A percentile compares a stretch with the other conserved stretches of the same genome.
Evolutionary conservation across 2,113 vertebrate species (phyloP).

Genomic region (human (Homo sapiens)): DNA sequence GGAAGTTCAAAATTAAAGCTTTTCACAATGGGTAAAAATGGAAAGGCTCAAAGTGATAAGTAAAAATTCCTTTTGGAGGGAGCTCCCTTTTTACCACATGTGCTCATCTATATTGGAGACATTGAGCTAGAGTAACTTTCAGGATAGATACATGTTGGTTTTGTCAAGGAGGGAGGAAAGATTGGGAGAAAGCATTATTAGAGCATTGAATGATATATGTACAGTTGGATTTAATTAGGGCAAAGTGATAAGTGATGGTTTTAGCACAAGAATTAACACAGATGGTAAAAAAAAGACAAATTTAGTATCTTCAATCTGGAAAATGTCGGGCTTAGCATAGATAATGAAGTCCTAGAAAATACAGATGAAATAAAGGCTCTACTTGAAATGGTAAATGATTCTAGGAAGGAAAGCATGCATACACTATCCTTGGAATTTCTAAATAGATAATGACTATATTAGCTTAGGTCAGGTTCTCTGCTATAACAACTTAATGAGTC

Average conservation of each 20-base stretch:
- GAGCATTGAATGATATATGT: constrained; percentile 65
- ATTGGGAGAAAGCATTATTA: constrained; percentile 56
- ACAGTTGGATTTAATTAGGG: constrained; percentile 77
- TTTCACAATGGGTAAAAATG: constrained; percentile 21
- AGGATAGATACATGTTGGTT: constrained; percentile 38
- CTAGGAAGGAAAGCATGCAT: constrained; percentile 50
- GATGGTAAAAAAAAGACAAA: constrained; percentile 77
- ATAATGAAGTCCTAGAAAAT: constrained; percentile 76
- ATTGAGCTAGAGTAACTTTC: constrained; percentile 7
- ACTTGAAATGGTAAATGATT: constrained; percentile 71
- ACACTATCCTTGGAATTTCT: constrained; percentile 57
- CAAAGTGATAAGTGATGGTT: constrained; percentile 77
- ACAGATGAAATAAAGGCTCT: constrained; percentile 74
- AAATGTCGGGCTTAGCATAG: constrained; percentile 76
- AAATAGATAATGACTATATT: constrained; percentile 64
- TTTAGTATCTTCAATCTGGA: constrained; percentile 77
- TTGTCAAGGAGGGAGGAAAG: constrained; percentile 55
- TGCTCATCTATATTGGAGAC: constrained; percentile 35
- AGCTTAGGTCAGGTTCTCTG: background rate
- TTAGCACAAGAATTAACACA: constrained; percentile 78
- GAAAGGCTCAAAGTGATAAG: constrained; percentile 6
- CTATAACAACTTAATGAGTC: constrained; percentile 2
- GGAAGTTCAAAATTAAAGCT: background rate
- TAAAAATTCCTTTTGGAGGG: background rate
- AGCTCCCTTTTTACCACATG: background rate